These are phyloP conservation scores for Cephalophus harveyi DNA, from an alignment of 2,113 vertebrate genomes.

Conservation along the genomic window DNA sequence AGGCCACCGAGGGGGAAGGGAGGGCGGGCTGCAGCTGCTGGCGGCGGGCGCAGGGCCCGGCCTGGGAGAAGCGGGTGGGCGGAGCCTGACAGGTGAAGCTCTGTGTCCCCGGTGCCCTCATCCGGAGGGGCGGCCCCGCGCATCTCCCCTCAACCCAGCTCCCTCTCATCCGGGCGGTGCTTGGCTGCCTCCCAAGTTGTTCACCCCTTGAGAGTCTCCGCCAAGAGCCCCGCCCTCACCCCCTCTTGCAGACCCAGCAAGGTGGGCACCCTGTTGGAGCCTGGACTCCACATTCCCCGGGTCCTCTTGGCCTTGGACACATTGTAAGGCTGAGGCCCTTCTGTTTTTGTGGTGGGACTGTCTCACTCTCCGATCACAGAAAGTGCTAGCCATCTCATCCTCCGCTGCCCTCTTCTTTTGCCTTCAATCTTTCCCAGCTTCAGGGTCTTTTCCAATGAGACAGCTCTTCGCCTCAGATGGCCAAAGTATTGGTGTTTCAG, in stretches of 20 bases:
- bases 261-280: not conserved
- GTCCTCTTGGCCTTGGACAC: too few relatives aligned
- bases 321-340: not conserved
- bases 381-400: not conserved
- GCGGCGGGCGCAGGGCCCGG: not conserved
- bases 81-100: slow-evolving; percentile 40
- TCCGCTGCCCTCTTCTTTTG: not conserved
- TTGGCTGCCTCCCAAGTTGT: not conserved
- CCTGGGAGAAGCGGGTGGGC: not conserved
- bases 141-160: not conserved
- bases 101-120: not conserved
- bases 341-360: not conserved
- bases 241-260: not conserved
- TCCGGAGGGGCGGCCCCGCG: not conserved
- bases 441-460: not conserved
- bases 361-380: not conserved
- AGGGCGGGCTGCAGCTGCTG: slow-evolving; percentile 34
- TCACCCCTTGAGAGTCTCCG: not conserved
- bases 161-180: not conserved
- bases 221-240: fast-evolving
- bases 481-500: not conserved
- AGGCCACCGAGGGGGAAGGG: not conserved
- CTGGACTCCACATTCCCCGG: not conserved
- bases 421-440: not conserved
- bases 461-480: not conserved